A percentile compares a stretch with the other conserved stretches of the same genome.
These are phyloP conservation scores for Pica pica DNA, from an alignment of 2,113 vertebrate genomes.

Conservation along the genomic window DNA sequence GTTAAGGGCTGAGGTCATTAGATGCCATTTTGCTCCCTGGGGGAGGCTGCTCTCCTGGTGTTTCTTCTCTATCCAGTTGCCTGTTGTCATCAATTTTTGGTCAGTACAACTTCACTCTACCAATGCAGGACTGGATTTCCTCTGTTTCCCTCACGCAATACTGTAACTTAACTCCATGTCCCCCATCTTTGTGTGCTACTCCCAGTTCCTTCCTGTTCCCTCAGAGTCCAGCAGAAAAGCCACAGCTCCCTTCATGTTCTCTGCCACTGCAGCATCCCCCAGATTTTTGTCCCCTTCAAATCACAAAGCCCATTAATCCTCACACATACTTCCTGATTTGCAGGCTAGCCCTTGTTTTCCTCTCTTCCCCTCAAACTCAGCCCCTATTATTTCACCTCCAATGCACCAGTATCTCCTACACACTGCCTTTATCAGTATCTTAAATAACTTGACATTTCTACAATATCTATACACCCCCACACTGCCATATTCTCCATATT, in stretches of 20 bases:
- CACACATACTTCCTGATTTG: not conserved
- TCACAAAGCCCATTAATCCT: not conserved
- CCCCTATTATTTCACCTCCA: not conserved
- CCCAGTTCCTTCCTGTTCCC: not conserved
- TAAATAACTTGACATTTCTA: not conserved
- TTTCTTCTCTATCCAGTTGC: not conserved
- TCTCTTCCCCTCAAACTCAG: not conserved
- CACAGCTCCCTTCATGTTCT: not conserved
- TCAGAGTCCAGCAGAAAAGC: not conserved
- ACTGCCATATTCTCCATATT: not conserved
- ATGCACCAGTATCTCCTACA: not conserved
- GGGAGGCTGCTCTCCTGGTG: not conserved
- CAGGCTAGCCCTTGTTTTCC: not conserved
- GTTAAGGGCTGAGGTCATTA: constrained; percentile 15
- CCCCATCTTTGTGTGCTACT: not conserved
- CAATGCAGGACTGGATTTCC: not conserved
- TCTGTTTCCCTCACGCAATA: not conserved
- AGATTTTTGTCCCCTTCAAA: not conserved
- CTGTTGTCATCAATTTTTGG: not conserved
- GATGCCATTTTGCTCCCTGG: not conserved
- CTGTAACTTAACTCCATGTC: not conserved
- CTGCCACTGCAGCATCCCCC: not conserved
- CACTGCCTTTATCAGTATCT: not conserved
- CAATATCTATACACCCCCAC: accelerated
- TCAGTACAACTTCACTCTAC: not conserved